Conservation (phyloP, 1,140 invertebrate genomes). For the Sycophaga agraensis region DNA sequence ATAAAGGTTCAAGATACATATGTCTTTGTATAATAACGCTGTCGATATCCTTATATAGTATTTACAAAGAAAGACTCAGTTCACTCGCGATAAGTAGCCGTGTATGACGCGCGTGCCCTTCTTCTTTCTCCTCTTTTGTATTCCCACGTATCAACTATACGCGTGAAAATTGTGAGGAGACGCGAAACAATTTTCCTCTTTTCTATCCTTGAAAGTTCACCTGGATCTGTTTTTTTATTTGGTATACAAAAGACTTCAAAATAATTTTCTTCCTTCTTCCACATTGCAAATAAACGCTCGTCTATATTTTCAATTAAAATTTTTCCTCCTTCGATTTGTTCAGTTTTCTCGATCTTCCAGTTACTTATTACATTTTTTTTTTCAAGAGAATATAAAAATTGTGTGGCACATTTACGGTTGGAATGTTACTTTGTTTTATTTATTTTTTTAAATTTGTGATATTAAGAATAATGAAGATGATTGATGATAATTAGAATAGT, state of each 20-base stretch:
- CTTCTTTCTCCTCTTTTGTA: not conserved
- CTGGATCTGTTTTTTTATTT: not conserved
- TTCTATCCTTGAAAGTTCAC: not conserved
- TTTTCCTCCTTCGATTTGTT: conserved; percentile 21
- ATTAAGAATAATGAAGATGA: conserved; percentile 44
- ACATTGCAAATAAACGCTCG: not conserved
- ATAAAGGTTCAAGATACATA: conserved; percentile 2
- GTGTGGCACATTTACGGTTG: conserved; percentile 59
- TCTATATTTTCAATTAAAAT: conserved; percentile 4
- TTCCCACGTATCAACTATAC: not conserved
- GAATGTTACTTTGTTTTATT: conserved; percentile 57
- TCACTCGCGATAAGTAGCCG: not conserved
- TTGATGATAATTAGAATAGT: conserved; percentile 37
- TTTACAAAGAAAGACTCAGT: conserved; percentile 13
- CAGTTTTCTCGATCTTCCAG: conserved; percentile 5
- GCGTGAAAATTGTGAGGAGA: no score
- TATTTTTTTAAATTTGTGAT: conserved; percentile 28
- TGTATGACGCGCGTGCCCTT: not conserved
- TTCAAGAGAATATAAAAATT: conserved; percentile 58
- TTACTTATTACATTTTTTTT: conserved; percentile 32
- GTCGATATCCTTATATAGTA: conserved; percentile 5
- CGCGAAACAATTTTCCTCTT: conserved; percentile 7
- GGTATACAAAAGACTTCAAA: not conserved
- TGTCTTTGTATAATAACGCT: conserved; percentile 3
- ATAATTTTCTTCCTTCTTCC: not conserved